These are phyloP conservation scores for Syrmaticus mikado DNA, from an alignment of 2,113 vertebrate genomes.

Conservation along the genomic window DNA sequence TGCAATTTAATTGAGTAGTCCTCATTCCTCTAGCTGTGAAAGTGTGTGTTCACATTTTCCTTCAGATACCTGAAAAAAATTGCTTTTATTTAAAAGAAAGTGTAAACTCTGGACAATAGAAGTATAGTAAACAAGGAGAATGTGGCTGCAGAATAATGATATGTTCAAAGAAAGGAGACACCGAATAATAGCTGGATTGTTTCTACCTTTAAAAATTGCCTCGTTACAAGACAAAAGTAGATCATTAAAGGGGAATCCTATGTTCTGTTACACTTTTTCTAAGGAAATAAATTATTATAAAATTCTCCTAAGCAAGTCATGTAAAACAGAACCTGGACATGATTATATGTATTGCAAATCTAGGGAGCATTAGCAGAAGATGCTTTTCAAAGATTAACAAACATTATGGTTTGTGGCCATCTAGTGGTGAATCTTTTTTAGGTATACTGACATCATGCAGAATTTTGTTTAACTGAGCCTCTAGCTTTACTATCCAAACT, in stretches of 20 bases:
- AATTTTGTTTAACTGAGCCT: neutral
- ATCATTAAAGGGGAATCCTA: neutral
- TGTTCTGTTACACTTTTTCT: neutral
- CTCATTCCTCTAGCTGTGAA: neutral
- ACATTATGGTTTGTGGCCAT: conserved; percentile 38
- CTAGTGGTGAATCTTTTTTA: conserved; percentile 40
- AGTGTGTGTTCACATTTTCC: neutral
- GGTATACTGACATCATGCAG: neutral
- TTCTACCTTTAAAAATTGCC: neutral
- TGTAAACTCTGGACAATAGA: neutral
- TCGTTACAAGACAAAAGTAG: neutral
- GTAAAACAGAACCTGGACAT: neutral
- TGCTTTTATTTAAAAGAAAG: neutral
- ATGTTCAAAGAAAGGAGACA: neutral
- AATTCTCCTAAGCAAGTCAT: neutral
- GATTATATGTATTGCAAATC: neutral
- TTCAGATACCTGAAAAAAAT: neutral
- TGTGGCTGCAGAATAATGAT: neutral
- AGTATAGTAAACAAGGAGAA: neutral
- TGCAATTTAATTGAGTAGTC: neutral
- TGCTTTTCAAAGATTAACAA: neutral
- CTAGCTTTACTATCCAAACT: neutral
- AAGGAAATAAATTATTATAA: neutral
- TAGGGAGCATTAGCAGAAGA: neutral
- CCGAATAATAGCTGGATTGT: neutral